A percentile compares a stretch with the other conserved stretches of the same genome.
phyloP scores from a whole-genome alignment of 2,888 invertebrate genomes.

The Drosophila mayaguana region DNA sequence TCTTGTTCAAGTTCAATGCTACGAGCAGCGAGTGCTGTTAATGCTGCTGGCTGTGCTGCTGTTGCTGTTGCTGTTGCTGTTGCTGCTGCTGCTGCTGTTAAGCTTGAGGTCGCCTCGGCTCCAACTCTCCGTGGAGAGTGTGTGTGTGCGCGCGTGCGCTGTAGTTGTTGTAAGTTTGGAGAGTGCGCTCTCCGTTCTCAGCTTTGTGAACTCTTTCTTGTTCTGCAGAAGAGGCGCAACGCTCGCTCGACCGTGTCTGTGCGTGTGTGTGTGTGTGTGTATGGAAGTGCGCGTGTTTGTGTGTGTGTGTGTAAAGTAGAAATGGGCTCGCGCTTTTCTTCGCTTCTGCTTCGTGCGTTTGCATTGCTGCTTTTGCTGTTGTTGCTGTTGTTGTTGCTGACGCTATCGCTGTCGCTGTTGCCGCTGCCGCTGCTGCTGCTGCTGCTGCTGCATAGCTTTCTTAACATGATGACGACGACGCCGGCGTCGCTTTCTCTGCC shows the following conservation, averaged over 20 bases:
- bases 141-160: constrained; percentile 35
- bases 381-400: constrained; percentile 19
- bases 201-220: constrained; percentile 51
- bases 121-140: constrained; percentile 54
- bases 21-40: constrained; percentile 46
- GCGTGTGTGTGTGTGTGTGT: constrained; percentile 16
- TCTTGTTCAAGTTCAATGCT: constrained; percentile 75
- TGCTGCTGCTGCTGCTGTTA: constrained; percentile 43
- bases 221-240: constrained; percentile 53
- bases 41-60: not conserved
- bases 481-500: constrained; percentile 59
- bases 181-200: constrained; percentile 56
- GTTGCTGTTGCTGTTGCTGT: constrained; percentile 47
- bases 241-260: constrained; percentile 52
- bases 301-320: constrained; percentile 59
- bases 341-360: constrained; percentile 59
- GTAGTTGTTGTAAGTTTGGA: constrained; percentile 56
- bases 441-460: constrained; percentile 48
- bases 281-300: constrained; percentile 10
- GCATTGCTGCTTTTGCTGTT: constrained; percentile 31
- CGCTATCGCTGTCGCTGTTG: constrained; percentile 16
- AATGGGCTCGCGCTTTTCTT: constrained; percentile 75
- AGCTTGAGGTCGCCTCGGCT: constrained; percentile 26
- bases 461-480: constrained; percentile 41
- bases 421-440: constrained; percentile 17